phyloP scores from a whole-genome alignment of 1,140 invertebrate species.

The Cryptotermes secundus region DNA sequence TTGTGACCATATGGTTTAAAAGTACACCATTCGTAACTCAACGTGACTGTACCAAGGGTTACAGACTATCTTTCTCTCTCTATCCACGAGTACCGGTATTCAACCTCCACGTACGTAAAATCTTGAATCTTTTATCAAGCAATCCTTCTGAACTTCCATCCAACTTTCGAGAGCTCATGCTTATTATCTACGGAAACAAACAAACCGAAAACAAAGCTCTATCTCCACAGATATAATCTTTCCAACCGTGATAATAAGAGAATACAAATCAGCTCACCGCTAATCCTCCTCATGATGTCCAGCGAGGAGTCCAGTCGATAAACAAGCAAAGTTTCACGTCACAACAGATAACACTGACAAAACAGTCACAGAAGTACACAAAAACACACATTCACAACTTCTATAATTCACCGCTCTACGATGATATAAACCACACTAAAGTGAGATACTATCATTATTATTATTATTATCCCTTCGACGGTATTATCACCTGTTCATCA shows the following conservation, averaged over 20 bases:
- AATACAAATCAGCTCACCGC: not conserved
- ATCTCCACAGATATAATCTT: not conserved
- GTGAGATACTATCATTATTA: not conserved
- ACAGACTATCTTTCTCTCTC: not conserved
- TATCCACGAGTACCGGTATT: not conserved
- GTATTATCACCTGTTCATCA: constrained; percentile 5
- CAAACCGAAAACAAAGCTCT: not conserved
- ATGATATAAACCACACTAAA: not conserved
- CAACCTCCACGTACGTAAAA: constrained; percentile 9
- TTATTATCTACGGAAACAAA: not conserved
- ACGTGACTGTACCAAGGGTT: constrained; percentile 12
- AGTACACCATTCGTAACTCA: not conserved
- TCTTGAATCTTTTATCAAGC: constrained; percentile 17
- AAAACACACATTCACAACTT: not conserved
- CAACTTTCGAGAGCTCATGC: not conserved
- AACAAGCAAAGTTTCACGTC: not conserved
- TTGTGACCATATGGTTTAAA: constrained; percentile 17
- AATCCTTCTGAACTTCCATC: not conserved
- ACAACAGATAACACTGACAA: not conserved
- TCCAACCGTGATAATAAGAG: not conserved
- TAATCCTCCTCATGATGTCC: not conserved
- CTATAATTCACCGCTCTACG: not conserved
- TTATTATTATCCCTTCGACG: too few relatives aligned
- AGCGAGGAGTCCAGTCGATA: not conserved
- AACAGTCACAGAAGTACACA: not conserved